A percentile compares a stretch with the other conserved stretches of the same genome.
Conservation (phyloP, 2,797 vertebrate species). For the Erithacus rubecula region DNA sequence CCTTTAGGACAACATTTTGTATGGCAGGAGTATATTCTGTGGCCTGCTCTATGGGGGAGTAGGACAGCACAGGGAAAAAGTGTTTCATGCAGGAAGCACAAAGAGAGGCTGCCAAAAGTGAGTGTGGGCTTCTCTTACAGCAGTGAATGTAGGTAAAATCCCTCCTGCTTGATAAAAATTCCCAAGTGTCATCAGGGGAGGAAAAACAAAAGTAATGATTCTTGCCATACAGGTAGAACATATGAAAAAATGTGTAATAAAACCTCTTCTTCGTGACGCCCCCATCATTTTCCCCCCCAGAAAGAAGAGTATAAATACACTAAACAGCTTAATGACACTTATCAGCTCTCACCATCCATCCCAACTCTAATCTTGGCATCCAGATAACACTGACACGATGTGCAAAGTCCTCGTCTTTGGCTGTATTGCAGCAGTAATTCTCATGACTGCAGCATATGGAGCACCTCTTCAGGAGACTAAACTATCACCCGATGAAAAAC, state of each 20-base stretch:
- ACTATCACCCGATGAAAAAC: rapidly evolving
- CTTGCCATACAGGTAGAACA: constrained; percentile 75
- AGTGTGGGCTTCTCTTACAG: constrained; percentile 74
- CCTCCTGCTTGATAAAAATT: constrained; percentile 83
- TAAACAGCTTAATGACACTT: constrained; percentile 43
- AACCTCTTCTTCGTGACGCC: constrained; percentile 75
- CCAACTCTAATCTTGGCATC: constrained; percentile 2
- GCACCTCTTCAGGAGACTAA: neutral
- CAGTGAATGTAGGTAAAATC: constrained; percentile 79
- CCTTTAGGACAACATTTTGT: neutral
- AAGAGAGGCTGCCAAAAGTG: constrained; percentile 28
- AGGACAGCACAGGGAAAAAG: constrained; percentile 72
- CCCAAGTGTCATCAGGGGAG: constrained; percentile 87
- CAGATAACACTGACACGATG: constrained; percentile 63
- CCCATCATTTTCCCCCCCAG: constrained; percentile 76
- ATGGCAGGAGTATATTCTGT: neutral
- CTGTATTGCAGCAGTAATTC: constrained; percentile 52
- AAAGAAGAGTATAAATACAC: constrained; percentile 79
- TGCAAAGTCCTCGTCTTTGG: constrained; percentile 55
- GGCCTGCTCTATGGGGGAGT: constrained; percentile 25
- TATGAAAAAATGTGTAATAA: constrained; percentile 81
- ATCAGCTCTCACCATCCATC: constrained; percentile 19
- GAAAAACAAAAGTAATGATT: constrained; percentile 80
- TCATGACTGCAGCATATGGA: constrained; percentile 40
- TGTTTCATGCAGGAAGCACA: constrained; percentile 74